Evolutionary conservation across 2,888 invertebrate genomes (phyloP), one percentile per base, ranked within the genome.

Genomic region (Mamestra brassicae): DNA sequence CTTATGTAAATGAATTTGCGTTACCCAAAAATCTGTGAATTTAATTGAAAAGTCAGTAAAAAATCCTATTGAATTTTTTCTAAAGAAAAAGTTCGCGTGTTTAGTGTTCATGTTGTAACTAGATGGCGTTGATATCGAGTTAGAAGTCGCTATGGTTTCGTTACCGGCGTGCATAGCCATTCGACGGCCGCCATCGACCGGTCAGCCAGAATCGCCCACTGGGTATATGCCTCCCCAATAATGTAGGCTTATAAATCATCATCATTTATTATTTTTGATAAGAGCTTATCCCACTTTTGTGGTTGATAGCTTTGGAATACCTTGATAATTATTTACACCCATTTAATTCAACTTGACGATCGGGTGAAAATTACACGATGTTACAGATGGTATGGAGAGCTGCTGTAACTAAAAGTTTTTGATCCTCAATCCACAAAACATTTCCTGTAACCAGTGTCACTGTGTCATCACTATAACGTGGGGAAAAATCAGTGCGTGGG

Each of bases 131-230:
- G 26, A 26, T 26, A 26, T 26, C 26, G 26, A 26, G 26, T 26
- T 26, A 81, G 61, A 79, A 74, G 79, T 83, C 74, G 80, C 64
- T 83, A 83, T 81, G 81, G 81, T 81, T 83, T 78, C 67, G 74
- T 83, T 83, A 81, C 83, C 57, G 8, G 61, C 47, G 13, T 61
- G 68, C 57, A 54, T 71, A 62, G 47, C 17, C 61, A 61, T 72
- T 54, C 69, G 52, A 15, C 15, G 36, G 4, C 47, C 13, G 65
- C n/a, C n/a, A 0, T 0, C 3, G 1, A 1, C 0, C 0, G 0
- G 3, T 5, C 4, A 72, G 79, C 75, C 63, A 67, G 69, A 60
- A 60, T 52, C 55, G 36, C 69, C 72, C 66, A 70, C 66, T 76
- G 82, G 82, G 69, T 80, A 72, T 77, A 82, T 66, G 66, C 72